A percentile compares a stretch with the other conserved stretches of the same genome.
Conservation (phyloP, 2,113 vertebrate species). For the Anguilla japonica region DNA sequence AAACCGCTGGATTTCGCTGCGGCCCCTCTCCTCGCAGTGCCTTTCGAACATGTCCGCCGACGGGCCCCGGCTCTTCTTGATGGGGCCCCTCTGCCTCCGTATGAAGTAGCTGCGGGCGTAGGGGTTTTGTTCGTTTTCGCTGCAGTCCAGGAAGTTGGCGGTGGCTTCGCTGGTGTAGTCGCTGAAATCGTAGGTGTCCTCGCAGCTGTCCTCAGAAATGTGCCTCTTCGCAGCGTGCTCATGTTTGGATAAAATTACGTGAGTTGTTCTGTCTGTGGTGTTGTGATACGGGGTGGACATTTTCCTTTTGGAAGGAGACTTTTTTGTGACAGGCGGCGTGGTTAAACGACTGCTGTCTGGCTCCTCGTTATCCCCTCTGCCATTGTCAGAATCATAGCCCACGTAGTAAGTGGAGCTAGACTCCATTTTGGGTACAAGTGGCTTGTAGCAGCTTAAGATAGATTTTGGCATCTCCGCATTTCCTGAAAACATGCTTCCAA, state of each 20-base stretch:
- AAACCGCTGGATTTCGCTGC: constrained; percentile 57
- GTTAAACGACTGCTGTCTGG: constrained; percentile 65
- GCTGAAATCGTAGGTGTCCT: constrained; percentile 45
- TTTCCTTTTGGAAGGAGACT: constrained; percentile 66
- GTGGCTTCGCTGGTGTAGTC: constrained; percentile 39
- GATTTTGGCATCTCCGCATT: constrained; percentile 74
- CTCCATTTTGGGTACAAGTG: constrained; percentile 70
- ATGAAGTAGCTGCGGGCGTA: constrained; percentile 53
- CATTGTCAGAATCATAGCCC: constrained; percentile 66
- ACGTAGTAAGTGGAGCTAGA: constrained; percentile 71
- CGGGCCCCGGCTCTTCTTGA: constrained; percentile 43
- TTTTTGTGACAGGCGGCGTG: constrained; percentile 69
- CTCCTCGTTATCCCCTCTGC: constrained; percentile 66
- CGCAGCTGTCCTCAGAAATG: constrained; percentile 54
- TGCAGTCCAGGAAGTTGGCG: constrained; percentile 51
- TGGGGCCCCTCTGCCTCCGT: constrained; percentile 48
- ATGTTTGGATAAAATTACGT: constrained; percentile 80
- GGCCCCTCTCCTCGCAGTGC: constrained; percentile 40
- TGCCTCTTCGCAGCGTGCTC: constrained; percentile 61
- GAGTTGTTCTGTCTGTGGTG: constrained; percentile 80
- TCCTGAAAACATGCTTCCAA: constrained; percentile 71
- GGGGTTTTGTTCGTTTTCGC: constrained; percentile 48
- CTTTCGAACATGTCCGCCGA: constrained; percentile 22
- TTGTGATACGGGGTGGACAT: constrained; percentile 80
- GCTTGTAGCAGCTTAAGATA: constrained; percentile 65